A percentile compares a stretch with the other conserved stretches of the same genome.
Evolutionary conservation across 2,888 invertebrate species (phyloP).

Genomic region (Pelosia muscerda): DNA sequence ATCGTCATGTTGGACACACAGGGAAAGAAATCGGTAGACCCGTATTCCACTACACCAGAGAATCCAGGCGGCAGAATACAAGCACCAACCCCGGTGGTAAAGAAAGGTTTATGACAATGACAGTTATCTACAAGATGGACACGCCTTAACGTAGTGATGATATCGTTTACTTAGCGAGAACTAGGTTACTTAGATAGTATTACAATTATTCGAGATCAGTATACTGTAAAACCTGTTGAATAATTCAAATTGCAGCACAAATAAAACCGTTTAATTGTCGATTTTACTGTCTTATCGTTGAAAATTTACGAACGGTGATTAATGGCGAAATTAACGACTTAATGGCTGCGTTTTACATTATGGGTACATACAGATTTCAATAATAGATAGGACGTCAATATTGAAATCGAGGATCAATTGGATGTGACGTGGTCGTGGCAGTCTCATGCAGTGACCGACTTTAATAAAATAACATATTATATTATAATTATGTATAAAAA

Average conservation of each 20-base stretch:
- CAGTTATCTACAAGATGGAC: constrained; percentile 14
- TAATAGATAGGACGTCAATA: neutral
- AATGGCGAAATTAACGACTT: constrained; percentile 26
- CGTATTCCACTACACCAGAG: neutral
- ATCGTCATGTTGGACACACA: neutral
- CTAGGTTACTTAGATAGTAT: constrained; percentile 47
- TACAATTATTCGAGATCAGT: constrained; percentile 36
- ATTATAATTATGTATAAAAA: too few species aligned
- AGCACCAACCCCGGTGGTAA: neutral
- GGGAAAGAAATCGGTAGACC: too few species aligned
- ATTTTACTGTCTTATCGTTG: constrained; percentile 18
- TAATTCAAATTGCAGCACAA: constrained; percentile 29
- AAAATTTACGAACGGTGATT: constrained; percentile 23
- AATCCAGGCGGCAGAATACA: neutral
- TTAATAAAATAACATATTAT: too few species aligned
- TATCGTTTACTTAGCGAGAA: constrained; percentile 35
- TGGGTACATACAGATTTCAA: constrained; percentile 24
- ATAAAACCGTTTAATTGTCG: constrained; percentile 33
- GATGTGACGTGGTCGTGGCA: neutral
- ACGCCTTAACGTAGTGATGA: neutral
- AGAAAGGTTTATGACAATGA: neutral
- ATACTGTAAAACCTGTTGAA: constrained; percentile 32
- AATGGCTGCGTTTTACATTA: constrained; percentile 17
- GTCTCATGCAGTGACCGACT: too few species aligned
- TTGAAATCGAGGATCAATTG: neutral